phyloP scores from a whole-genome alignment of 2,888 invertebrate genomes.

The Esperia sulphurella region DNA sequence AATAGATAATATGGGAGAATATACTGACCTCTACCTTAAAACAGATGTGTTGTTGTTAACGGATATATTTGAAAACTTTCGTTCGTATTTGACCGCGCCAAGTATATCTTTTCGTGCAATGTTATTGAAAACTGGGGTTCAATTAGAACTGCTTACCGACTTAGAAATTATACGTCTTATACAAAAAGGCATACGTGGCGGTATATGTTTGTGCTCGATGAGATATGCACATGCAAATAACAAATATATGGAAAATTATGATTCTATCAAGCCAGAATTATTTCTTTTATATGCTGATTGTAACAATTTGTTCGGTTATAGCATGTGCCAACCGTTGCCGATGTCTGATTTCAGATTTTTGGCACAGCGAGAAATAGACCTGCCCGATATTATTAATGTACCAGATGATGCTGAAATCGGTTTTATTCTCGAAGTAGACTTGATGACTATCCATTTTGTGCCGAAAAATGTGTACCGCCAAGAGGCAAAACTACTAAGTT shows the following conservation, averaged over 20 bases:
- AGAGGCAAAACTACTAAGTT: conserved; percentile 8
- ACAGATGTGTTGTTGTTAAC: conserved; percentile 9
- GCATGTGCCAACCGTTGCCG: neutral
- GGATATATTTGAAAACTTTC: conserved; percentile 13
- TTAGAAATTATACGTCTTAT: neutral
- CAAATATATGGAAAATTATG: neutral
- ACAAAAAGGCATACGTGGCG: neutral
- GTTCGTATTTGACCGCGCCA: conserved; percentile 8
- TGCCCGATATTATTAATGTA: neutral
- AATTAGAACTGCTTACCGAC: conserved; percentile 1
- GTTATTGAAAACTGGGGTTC: conserved; percentile 5
- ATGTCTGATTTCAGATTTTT: neutral
- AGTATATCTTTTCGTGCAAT: conserved; percentile 12
- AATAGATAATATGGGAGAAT: conserved; percentile 9
- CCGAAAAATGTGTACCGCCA: conserved; percentile 11
- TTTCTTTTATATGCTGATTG: neutral
- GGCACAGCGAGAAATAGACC: neutral
- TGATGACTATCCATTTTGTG: conserved; percentile 11
- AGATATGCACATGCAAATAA: neutral
- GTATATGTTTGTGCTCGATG: neutral
- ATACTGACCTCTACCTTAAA: conserved; percentile 13
- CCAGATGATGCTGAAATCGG: neutral
- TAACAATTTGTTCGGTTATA: neutral
- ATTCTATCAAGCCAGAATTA: neutral
- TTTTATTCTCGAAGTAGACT: neutral